phyloP scores from a whole-genome alignment of 1,140 invertebrate genomes.

The Drosophila bipectinata region DNA sequence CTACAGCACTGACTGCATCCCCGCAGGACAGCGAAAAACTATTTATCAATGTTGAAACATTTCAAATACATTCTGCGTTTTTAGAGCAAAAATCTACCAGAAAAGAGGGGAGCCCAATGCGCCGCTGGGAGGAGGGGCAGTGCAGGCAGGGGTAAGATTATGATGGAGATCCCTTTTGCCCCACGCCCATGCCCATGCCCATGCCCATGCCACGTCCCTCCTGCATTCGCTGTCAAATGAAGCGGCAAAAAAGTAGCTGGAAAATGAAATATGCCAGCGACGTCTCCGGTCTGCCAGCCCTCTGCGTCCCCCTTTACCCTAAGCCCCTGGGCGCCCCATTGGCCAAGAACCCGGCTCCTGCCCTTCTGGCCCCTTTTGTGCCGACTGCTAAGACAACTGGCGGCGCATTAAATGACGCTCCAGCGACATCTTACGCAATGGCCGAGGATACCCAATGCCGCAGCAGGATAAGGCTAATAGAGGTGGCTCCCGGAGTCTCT shows the following conservation, averaged over 20 bases:
- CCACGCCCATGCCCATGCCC: not conserved
- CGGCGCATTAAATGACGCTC: constrained; percentile 82
- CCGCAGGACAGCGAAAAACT: constrained; percentile 70
- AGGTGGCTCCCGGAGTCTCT: not conserved
- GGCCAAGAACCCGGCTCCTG: not conserved
- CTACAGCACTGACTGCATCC: constrained; percentile 25
- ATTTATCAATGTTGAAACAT: constrained; percentile 83
- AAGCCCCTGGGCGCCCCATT: not conserved
- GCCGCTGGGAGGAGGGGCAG: not conserved
- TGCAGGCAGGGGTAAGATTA: constrained; percentile 51
- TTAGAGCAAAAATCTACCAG: constrained; percentile 32
- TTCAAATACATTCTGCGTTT: constrained; percentile 80
- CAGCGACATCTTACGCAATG: constrained; percentile 81
- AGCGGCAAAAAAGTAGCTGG: constrained; percentile 79
- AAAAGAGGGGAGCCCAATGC: not conserved
- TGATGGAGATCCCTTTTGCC: constrained; percentile 57
- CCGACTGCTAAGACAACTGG: constrained; percentile 70
- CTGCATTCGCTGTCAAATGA: constrained; percentile 71
- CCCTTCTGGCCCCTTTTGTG: not conserved
- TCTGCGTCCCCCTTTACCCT: not conserved
- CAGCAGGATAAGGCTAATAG: constrained; percentile 5
- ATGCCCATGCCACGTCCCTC: constrained; percentile 2
- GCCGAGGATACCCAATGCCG: constrained; percentile 43
- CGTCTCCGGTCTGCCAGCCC: constrained; percentile 44
- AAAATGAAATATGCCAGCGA: constrained; percentile 82